Evolutionary conservation across 2,797 vertebrate species (phyloP).

Genomic region (Australoheros facetus): DNA sequence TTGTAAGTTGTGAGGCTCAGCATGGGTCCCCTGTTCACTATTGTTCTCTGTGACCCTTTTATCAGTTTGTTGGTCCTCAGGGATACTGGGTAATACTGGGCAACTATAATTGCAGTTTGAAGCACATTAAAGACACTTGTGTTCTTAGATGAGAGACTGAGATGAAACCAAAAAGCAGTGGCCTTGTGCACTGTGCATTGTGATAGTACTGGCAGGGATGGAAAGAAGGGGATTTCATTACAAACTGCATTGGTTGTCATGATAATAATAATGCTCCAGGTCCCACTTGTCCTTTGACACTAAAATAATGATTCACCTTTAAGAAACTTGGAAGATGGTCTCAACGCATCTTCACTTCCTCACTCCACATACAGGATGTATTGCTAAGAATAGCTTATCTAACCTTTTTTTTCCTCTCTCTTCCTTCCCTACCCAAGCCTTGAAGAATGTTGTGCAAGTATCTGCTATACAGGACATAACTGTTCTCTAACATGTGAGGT

Average conservation of each 20-base stretch:
- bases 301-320: conserved; percentile 31
- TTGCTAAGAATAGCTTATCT: conserved; percentile 62
- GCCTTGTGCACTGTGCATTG: neutral
- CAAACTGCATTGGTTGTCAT: conserved; percentile 24
- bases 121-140: conserved; percentile 23
- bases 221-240: conserved; percentile 23
- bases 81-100: conserved; percentile 37
- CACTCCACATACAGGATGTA: conserved; percentile 49
- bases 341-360: conserved; percentile 37
- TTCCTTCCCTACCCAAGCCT: conserved; percentile 68
- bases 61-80: conserved; percentile 40
- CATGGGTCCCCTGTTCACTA: neutral
- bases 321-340: conserved; percentile 27
- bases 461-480: conserved; percentile 73
- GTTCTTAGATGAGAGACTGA: conserved; percentile 35
- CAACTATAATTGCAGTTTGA: conserved; percentile 29
- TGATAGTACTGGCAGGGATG: conserved; percentile 19
- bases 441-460: conserved; percentile 80
- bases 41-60: conserved; percentile 29
- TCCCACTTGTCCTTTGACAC: conserved; percentile 32
- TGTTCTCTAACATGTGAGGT: conserved; percentile 77
- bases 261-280: conserved; percentile 17
- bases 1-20: conserved; percentile 28
- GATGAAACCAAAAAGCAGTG: conserved; percentile 23
- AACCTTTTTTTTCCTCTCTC: conserved; percentile 41